Conservation (phyloP, 2,113 vertebrate species). For the Phaethon lepturus region DNA sequence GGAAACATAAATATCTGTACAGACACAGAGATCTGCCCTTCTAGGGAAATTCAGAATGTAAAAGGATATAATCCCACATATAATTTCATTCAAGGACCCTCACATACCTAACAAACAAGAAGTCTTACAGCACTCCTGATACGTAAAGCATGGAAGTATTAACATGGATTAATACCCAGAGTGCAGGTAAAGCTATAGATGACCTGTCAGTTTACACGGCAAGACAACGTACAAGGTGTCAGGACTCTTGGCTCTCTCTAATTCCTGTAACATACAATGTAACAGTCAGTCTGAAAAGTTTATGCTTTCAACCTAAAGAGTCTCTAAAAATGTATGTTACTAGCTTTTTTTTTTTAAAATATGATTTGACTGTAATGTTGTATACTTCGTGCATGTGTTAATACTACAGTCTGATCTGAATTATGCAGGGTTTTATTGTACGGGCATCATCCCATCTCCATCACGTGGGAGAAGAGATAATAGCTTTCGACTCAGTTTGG, state of each 20-base stretch:
- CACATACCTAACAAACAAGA: neutral
- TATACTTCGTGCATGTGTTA: neutral
- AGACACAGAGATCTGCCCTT: neutral
- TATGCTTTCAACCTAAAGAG: neutral
- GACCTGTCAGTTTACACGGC: neutral
- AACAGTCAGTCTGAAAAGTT: neutral
- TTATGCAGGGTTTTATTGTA: neutral
- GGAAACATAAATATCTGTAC: neutral
- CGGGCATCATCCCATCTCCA: neutral
- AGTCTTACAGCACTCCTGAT: neutral
- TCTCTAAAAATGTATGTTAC: neutral
- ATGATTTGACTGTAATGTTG: neutral
- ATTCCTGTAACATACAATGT: neutral
- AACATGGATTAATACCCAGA: neutral
- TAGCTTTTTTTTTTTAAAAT: neutral
- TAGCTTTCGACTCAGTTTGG: neutral
- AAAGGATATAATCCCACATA: neutral
- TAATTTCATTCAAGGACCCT: neutral
- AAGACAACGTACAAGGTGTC: neutral
- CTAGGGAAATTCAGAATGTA: neutral
- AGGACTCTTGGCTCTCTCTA: neutral
- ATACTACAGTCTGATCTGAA: neutral
- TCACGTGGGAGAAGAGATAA: neutral
- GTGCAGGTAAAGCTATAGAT: neutral
- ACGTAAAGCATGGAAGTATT: accelerated